Conservation (phyloP, 2,888 invertebrate species). For the Rhingia rostrata region DNA sequence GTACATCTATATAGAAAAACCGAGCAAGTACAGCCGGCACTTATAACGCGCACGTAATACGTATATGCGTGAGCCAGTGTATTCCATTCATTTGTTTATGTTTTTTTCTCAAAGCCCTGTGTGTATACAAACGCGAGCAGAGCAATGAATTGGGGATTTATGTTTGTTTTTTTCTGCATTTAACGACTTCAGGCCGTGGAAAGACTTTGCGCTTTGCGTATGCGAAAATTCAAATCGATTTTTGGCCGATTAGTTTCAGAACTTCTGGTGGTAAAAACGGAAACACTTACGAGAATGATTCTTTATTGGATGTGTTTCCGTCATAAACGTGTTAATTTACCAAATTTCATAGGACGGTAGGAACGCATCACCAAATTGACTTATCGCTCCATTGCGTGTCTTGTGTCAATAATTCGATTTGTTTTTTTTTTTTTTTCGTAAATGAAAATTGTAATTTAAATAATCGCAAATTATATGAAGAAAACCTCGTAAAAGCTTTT, state of each 20-base stretch:
- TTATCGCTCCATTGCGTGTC: slow-evolving; percentile 20
- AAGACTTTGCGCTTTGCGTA: not conserved
- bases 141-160: not conserved
- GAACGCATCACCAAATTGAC: slow-evolving; percentile 2
- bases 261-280: not conserved
- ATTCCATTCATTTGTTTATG: slow-evolving; percentile 10
- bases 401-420: slow-evolving; percentile 13
- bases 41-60: too few species aligned
- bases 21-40: not conserved
- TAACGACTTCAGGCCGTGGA: slow-evolving; percentile 2
- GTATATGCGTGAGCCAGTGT: not conserved
- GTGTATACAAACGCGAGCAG: not conserved
- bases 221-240: not conserved
- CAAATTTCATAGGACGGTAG: not conserved
- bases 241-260: too few species aligned
- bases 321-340: not conserved
- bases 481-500: slow-evolving; percentile 3
- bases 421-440: not conserved
- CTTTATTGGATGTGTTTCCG: not conserved
- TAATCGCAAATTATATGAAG: not conserved
- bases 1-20: not conserved
- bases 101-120: not conserved
- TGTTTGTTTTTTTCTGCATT: slow-evolving; percentile 31
- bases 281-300: not conserved
- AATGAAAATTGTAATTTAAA: not conserved